A percentile compares a stretch with the other conserved stretches of the same genome.
Conservation (phyloP, 2,113 vertebrate genomes). For the Oryzias woworae region DNA sequence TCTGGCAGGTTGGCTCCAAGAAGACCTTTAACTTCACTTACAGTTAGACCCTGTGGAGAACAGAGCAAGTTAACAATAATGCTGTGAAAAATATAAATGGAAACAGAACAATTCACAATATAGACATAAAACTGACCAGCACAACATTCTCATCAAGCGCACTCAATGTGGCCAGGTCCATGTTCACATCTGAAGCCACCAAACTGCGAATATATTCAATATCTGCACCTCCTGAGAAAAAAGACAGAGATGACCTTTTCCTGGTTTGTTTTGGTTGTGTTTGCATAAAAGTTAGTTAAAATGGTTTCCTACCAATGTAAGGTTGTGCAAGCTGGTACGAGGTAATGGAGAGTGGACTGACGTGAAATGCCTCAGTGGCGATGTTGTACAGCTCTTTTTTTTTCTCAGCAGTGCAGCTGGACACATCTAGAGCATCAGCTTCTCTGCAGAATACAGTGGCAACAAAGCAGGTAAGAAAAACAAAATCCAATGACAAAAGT, state of each 20-base stretch:
- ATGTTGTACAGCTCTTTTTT: no score
- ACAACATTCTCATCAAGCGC: conserved; percentile 47
- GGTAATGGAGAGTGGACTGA: neutral
- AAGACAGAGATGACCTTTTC: accelerated
- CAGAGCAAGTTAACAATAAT: neutral
- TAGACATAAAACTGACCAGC: conserved; percentile 50
- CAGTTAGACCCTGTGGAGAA: conserved; percentile 54
- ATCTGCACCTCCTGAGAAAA: conserved; percentile 53
- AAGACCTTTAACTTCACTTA: conserved; percentile 55
- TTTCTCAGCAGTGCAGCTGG: no score
- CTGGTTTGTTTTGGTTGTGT: neutral
- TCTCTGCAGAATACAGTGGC: no score
- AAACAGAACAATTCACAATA: neutral
- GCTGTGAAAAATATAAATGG: neutral
- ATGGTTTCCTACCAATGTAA: conserved; percentile 76
- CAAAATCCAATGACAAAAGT: no score
- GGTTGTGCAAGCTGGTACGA: conserved; percentile 65
- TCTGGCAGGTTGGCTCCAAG: conserved; percentile 57
- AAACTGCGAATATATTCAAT: conserved; percentile 16
- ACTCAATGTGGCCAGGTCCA: conserved; percentile 65
- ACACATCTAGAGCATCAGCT: no score
- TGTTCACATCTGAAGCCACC: conserved; percentile 42
- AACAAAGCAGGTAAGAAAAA: no score
- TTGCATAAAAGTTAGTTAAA: neutral
- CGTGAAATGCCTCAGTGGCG: no score